phyloP scores from a whole-genome alignment of 2,888 invertebrate species.

The Synergus umbraculus region DNA sequence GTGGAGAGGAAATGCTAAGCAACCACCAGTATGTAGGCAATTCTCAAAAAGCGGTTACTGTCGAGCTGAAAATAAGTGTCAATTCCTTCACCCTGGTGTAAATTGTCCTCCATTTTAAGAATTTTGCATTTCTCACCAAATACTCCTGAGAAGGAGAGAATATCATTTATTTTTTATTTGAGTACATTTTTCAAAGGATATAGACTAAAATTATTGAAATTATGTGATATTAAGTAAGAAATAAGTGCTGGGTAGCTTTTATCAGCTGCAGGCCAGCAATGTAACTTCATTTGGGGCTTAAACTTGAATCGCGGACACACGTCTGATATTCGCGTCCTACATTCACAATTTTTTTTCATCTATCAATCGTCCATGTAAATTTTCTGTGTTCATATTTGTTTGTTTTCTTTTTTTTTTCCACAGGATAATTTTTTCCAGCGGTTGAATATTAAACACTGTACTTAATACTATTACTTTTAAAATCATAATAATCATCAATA shows the following conservation, averaged over 20 bases:
- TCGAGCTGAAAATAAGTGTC: conserved; percentile 89
- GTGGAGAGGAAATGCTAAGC: conserved; percentile 73
- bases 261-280: conserved; percentile 9
- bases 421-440: background rate
- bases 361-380: background rate
- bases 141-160: background rate
- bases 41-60: conserved; percentile 90
- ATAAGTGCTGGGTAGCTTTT: background rate
- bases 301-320: background rate
- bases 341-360: background rate
- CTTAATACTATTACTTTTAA: background rate
- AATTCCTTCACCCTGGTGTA: conserved; percentile 88
- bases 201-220: conserved; percentile 9
- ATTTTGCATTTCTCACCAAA: background rate
- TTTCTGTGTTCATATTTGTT: background rate
- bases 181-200: background rate
- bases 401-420: no score
- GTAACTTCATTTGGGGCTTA: background rate
- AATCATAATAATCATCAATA: background rate
- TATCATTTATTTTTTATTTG: background rate
- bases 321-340: background rate
- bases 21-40: conserved; percentile 83
- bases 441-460: conserved; percentile 2
- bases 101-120: conserved; percentile 79
- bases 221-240: conserved; percentile 30